These are phyloP conservation scores for Sarotherodon lohbergeri DNA, from an alignment of 2,113 vertebrate species.

Conservation along the genomic window DNA sequence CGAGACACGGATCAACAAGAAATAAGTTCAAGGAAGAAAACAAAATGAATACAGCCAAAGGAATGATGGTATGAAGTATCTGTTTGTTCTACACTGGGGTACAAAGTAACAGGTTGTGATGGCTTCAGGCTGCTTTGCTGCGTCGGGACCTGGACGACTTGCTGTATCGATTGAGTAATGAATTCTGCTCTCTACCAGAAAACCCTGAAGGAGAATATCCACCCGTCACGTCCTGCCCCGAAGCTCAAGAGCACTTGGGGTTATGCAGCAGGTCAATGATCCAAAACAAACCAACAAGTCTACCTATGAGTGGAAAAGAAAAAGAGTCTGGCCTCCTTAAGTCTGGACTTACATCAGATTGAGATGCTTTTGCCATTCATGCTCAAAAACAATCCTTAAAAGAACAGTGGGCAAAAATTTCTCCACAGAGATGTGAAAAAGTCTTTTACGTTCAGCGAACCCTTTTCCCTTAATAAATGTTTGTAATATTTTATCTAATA, in stretches of 20 bases:
- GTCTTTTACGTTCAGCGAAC: rapidly evolving
- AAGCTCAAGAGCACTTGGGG: rapidly evolving
- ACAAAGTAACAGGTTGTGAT: neutral
- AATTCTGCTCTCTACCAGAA: neutral
- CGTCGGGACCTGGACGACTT: rapidly evolving
- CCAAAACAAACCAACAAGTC: neutral
- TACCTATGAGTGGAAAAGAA: neutral
- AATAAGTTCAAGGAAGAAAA: neutral
- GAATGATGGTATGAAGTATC: neutral
- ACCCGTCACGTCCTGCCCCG: too few relatives aligned
- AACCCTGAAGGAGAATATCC: neutral
- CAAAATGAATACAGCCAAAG: neutral
- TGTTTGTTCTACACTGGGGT: neutral
- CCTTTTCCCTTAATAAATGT: too few relatives aligned
- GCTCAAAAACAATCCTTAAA: neutral
- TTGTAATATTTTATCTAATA: neutral
- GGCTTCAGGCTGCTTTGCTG: neutral
- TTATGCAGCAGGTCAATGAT: neutral
- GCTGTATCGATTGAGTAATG: neutral
- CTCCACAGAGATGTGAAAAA: neutral
- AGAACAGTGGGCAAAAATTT: neutral
- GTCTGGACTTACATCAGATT: neutral
- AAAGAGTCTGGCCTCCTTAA: neutral
- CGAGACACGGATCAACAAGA: neutral
- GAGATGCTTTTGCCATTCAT: neutral